Evolutionary conservation across 2,797 vertebrate species (phyloP).

Genomic region (Lepus townsendii): DNA sequence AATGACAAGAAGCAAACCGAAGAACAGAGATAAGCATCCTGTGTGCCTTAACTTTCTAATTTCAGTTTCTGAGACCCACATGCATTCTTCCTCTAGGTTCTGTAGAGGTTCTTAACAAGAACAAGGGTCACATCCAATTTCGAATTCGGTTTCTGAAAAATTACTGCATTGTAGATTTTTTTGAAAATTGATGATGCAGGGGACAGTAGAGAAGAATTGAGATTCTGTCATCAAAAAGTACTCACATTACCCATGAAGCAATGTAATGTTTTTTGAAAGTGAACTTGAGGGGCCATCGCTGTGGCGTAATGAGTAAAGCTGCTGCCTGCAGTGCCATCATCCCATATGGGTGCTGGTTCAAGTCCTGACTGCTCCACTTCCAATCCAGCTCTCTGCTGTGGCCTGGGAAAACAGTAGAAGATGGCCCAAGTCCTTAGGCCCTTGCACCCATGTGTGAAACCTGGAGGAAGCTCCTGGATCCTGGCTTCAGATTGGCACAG

Average conservation of each 20-base stretch:
- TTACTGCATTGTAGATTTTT: background rate
- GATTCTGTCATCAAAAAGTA: background rate
- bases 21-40: background rate
- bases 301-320: too few species aligned
- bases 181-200: background rate
- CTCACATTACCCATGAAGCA: background rate
- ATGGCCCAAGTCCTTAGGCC: too few species aligned
- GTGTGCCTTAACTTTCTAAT: background rate
- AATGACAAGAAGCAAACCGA: background rate
- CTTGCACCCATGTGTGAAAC: too few species aligned
- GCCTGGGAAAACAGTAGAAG: too few species aligned
- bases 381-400: too few species aligned
- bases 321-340: too few species aligned
- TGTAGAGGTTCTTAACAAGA: background rate
- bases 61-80: background rate
- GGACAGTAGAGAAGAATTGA: background rate
- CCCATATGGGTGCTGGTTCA: too few species aligned
- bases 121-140: background rate
- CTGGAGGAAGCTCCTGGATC: too few species aligned
- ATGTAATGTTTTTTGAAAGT: background rate
- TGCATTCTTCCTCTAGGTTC: background rate
- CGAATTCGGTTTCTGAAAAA: background rate
- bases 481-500: too few species aligned
- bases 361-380: too few species aligned
- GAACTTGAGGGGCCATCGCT: background rate